phyloP scores from a whole-genome alignment of 2,113 vertebrate species.

The Calyptomena viridis region DNA sequence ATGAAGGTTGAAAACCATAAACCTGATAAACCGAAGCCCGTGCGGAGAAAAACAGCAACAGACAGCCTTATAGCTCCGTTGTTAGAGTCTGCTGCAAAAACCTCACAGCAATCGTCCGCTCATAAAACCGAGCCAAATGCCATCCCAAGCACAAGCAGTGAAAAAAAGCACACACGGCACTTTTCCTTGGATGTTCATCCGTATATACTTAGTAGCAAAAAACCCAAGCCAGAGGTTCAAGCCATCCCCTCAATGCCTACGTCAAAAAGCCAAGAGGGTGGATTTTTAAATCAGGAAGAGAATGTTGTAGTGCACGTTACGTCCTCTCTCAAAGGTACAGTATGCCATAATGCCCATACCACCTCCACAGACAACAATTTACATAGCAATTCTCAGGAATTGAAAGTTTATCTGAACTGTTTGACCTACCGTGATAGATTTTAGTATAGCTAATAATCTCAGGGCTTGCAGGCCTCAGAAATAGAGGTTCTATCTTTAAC shows the following conservation, averaged over 20 bases:
- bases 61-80: slow-evolving; percentile 91
- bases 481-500: neutral
- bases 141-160: slow-evolving; percentile 60
- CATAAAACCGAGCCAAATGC: slow-evolving; percentile 72
- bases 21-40: slow-evolving; percentile 89
- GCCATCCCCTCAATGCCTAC: slow-evolving; percentile 77
- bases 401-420: neutral
- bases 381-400: neutral
- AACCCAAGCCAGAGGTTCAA: slow-evolving; percentile 83
- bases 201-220: slow-evolving; percentile 89
- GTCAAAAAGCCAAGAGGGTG: slow-evolving; percentile 84
- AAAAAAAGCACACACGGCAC: slow-evolving; percentile 93
- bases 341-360: neutral
- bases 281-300: slow-evolving; percentile 80
- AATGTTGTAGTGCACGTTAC: slow-evolving; percentile 63
- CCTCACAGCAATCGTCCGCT: slow-evolving; percentile 76
- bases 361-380: neutral
- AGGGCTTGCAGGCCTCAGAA: neutral
- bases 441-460: neutral
- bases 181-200: slow-evolving; percentile 97
- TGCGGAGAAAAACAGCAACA: slow-evolving; percentile 86
- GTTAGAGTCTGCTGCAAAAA: slow-evolving; percentile 82
- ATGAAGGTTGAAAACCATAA: slow-evolving; percentile 91
- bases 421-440: neutral
- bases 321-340: slow-evolving; percentile 77